Percentiles rank a stretch among this genome's conserved stretches.
Evolutionary conservation across 2,888 invertebrate species (phyloP).

Genomic region (Phragmatobia fuliginosa): DNA sequence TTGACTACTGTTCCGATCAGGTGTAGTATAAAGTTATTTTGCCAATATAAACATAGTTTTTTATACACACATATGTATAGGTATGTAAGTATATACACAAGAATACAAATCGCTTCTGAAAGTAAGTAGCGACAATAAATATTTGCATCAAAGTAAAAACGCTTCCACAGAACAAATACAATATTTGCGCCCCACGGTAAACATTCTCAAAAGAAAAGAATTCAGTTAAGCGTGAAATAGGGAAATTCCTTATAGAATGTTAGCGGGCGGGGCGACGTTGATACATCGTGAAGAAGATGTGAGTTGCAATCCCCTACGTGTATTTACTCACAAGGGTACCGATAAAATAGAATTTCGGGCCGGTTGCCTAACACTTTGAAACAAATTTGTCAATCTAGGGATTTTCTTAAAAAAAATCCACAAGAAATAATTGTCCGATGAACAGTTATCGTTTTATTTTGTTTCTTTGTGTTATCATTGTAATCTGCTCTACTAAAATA

Average conservation of each 20-base stretch:
- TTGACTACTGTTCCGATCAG: too few relatives aligned
- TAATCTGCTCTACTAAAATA: too few relatives aligned
- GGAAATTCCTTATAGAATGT: conserved; percentile 55
- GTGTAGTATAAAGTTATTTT: too few relatives aligned
- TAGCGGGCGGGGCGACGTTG: conserved; percentile 48
- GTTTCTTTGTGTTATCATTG: too few relatives aligned
- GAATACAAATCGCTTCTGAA: conserved; percentile 20
- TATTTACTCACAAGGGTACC: conserved; percentile 35
- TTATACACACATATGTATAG: neutral
- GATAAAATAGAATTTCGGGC: conserved; percentile 12
- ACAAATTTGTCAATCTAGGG: neutral
- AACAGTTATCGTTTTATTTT: too few relatives aligned
- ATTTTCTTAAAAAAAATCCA: too few relatives aligned
- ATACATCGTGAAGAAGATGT: conserved; percentile 49
- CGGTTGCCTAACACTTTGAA: conserved; percentile 3
- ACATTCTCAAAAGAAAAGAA: conserved; percentile 49
- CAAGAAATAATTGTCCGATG: too few relatives aligned
- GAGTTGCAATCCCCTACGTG: conserved; percentile 37
- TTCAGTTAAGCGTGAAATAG: conserved; percentile 55
- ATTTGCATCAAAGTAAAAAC: conserved; percentile 49
- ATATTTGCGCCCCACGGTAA: conserved; percentile 45
- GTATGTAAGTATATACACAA: neutral
- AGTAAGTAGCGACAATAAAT: conserved; percentile 34
- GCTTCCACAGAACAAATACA: conserved; percentile 40
- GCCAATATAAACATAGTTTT: neutral